A percentile compares a stretch with the other conserved stretches of the same genome.
These are phyloP conservation scores for Tapirus indicus DNA, from an alignment of 2,797 vertebrate genomes.

Conservation along the genomic window DNA sequence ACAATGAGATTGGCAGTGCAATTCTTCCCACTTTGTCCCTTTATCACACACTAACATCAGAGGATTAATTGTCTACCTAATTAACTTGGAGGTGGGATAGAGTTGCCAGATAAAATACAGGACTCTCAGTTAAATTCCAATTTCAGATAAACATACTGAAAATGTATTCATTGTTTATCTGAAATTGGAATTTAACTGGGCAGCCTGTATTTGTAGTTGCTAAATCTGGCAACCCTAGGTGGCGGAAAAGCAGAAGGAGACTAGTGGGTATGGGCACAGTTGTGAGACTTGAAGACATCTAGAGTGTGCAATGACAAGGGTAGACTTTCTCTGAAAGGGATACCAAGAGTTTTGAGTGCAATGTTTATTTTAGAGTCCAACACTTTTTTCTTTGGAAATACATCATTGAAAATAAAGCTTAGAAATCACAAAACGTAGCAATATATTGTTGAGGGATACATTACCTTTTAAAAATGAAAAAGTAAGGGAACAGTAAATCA, in stretches of 20 bases:
- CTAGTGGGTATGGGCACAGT: not conserved
- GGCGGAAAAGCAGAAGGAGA: not conserved
- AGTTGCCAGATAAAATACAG: slow-evolving; percentile 43
- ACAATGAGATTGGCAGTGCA: not conserved
- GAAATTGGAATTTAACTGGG: slow-evolving; percentile 58
- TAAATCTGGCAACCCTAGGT: slow-evolving; percentile 30
- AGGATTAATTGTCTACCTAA: slow-evolving; percentile 43
- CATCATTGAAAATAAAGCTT: slow-evolving; percentile 39
- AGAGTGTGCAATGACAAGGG: not conserved
- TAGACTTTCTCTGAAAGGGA: slow-evolving; percentile 1
- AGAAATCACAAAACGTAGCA: slow-evolving; percentile 36
- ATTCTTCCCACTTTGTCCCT: slow-evolving; percentile 29
- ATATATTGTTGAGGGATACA: not conserved
- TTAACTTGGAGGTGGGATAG: slow-evolving; percentile 3
- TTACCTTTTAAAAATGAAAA: slow-evolving; percentile 30
- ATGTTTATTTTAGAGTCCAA: not conserved
- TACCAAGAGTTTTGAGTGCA: not conserved
- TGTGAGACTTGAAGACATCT: slow-evolving; percentile 25
- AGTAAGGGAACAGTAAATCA: not conserved
- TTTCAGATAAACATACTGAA: slow-evolving; percentile 45
- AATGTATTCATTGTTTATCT: slow-evolving; percentile 22
- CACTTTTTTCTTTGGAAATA: slow-evolving; percentile 39
- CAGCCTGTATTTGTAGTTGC: not conserved
- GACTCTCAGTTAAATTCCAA: slow-evolving; percentile 24
- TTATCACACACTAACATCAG: slow-evolving; percentile 12